Conservation (phyloP, 2,113 vertebrate species). For the Coptodon bakossiorum region DNA sequence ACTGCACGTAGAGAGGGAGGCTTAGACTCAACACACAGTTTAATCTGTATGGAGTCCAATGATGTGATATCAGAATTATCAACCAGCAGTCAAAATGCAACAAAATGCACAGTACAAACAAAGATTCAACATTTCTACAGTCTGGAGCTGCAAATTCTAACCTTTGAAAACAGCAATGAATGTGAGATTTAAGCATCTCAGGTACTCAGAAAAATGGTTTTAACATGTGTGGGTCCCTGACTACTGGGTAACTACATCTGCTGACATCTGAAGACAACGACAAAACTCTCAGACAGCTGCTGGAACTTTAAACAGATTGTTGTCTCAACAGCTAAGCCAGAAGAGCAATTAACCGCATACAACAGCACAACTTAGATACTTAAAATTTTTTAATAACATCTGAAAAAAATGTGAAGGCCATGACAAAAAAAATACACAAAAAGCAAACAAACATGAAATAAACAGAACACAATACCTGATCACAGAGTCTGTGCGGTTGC, state of each 20-base stretch:
- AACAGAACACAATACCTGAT: constrained; percentile 80
- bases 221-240: neutral
- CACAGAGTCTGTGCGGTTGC: constrained; percentile 95
- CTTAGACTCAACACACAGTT: neutral
- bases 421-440: neutral
- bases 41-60: neutral
- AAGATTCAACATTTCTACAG: neutral
- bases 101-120: neutral
- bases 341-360: neutral
- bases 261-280: neutral
- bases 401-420: neutral
- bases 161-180: neutral
- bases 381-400: neutral
- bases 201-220: neutral
- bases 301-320: neutral
- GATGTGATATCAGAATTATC: neutral
- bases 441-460: neutral
- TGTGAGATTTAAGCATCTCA: neutral
- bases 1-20: neutral
- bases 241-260: neutral
- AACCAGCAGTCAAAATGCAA: neutral
- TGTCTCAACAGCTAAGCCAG: neutral
- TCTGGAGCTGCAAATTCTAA: neutral
- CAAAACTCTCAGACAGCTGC: neutral
- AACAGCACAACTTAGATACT: neutral